Evolutionary conservation across 2,113 vertebrate genomes (phyloP), one percentile per base, ranked within the genome.

Genomic region (Tapirus terrestris): DNA sequence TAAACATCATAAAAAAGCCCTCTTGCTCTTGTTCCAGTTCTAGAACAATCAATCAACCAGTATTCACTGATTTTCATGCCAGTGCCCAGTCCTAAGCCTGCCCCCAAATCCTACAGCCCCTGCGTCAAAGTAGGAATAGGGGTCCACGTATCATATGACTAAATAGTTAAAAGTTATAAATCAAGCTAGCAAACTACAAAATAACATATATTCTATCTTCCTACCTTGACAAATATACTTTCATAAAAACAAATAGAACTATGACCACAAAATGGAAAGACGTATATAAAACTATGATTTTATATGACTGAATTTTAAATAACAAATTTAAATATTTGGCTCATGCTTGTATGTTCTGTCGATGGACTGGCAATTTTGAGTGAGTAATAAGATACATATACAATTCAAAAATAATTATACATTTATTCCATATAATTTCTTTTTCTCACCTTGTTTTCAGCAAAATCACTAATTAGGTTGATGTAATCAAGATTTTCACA

Each of bases 161-260:
- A 77, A 91, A 90, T 82, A 79, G 63, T 68, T 79, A 33, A 65
- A 76, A 80, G 60, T 80, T 75, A 94, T 56, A 91, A 91, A 63
- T 91, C 27, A 89, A 82, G 60, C 56, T 91, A 95, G 63, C 21
- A 65, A 86, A 56, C 63, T 39, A 70, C 7, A 56, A 36, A 33
- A 53, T 48, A 88, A n/a, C 89, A 48, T 36, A 58, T 53, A 53
- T 33, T 48, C n/a, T 89, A 56, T 43, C 20, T 1, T 96, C 33
- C 61, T 92, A 17, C 84, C 51, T 92, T 53, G 61, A 85, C 61
- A 92, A 76, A 92, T n/a, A 75, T 4, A 61, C 36, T 72, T 75
- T 53, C 9, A 67, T 82, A 67, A 92, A 87, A 91, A 72, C 48
- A 95, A 70, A 72, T n/a, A 96, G 43, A 56, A 51, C 20, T 51